Conservation (phyloP, 2,113 vertebrate genomes). For the Rhea americana region DNA sequence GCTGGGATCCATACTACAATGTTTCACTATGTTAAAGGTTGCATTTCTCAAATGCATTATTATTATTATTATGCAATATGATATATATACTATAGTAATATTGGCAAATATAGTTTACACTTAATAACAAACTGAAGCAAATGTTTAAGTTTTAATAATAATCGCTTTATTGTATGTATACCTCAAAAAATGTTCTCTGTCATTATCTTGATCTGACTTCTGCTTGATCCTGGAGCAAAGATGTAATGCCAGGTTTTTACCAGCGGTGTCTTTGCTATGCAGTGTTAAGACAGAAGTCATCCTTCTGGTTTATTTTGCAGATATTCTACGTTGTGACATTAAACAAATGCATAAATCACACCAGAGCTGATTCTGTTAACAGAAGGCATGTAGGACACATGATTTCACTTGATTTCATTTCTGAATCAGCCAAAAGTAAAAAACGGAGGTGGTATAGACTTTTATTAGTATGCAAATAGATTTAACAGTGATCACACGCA, state of each 20-base stretch:
- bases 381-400: background rate
- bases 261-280: background rate
- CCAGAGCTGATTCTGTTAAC: background rate
- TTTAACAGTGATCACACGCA: background rate
- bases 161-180: background rate
- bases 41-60: background rate
- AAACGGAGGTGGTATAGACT: background rate
- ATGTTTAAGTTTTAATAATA: background rate
- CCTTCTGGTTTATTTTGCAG: background rate
- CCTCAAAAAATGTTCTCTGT: background rate
- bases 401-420: background rate
- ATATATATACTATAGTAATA: background rate
- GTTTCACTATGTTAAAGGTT: background rate
- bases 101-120: background rate
- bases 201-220: background rate
- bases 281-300: background rate
- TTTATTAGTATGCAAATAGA: background rate
- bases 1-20: background rate
- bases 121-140: background rate
- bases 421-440: background rate
- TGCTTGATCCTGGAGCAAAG: background rate
- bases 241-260: background rate
- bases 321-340: rapidly evolving
- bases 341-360: background rate
- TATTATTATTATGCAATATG: background rate